Conservation (phyloP, 2,888 invertebrate genomes). For the Machimus atricapillus region DNA sequence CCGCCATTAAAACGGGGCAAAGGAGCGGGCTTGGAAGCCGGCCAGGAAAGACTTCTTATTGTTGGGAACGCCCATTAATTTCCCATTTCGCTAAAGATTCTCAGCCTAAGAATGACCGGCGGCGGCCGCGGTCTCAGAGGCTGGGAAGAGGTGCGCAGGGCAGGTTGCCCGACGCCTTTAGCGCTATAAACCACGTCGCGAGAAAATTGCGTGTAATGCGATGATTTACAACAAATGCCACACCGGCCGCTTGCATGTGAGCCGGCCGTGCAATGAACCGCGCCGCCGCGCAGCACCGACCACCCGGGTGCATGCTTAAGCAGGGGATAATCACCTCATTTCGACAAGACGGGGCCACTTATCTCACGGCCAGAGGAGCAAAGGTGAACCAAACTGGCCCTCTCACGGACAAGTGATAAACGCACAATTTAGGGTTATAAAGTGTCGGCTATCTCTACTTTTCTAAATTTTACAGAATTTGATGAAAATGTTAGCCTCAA, state of each 20-base stretch:
- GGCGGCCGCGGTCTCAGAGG: background rate
- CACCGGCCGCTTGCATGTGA: background rate
- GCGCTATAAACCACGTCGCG: background rate
- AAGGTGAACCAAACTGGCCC: background rate
- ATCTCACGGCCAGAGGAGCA: background rate
- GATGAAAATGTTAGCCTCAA: too few species aligned
- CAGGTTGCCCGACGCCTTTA: background rate
- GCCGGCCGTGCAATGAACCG: background rate
- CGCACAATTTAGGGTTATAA: background rate
- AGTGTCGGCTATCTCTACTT: too few species aligned
- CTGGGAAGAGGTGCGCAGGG: background rate
- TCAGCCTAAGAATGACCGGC: background rate
- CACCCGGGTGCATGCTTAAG: background rate
- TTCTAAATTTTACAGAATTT: too few species aligned
- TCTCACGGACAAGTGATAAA: background rate
- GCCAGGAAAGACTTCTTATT: slow-evolving; percentile 1
- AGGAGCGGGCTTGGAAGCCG: background rate
- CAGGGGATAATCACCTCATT: background rate
- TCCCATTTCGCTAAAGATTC: slow-evolving; percentile 22
- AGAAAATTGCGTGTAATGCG: slow-evolving; percentile 22
- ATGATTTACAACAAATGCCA: slow-evolving; percentile 19
- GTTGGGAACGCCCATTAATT: slow-evolving; percentile 26
- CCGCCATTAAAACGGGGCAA: background rate
- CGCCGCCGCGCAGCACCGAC: background rate
- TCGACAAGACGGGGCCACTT: background rate